phyloP scores from a whole-genome alignment of 2,113 vertebrate genomes.

The Rhabdornis inornatus region DNA sequence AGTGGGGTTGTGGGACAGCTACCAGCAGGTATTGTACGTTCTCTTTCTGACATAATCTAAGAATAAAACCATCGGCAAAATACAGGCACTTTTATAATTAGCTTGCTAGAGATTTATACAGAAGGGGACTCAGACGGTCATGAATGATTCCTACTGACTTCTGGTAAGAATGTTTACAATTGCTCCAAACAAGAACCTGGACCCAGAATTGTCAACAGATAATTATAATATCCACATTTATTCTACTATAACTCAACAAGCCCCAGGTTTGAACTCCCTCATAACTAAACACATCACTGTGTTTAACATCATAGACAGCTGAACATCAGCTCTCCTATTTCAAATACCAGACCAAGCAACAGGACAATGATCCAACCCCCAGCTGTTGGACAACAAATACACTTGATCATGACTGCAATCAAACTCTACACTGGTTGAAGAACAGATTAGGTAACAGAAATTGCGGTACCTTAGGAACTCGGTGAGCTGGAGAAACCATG shows the following conservation, averaged over 20 bases:
- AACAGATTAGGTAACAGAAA: constrained; percentile 60
- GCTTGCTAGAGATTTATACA: constrained; percentile 6
- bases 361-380: constrained; percentile 33
- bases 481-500: constrained; percentile 74
- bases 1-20: background rate
- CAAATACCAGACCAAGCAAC: constrained; percentile 51
- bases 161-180: background rate
- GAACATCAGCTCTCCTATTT: constrained; percentile 38
- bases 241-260: background rate
- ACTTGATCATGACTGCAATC: constrained; percentile 18
- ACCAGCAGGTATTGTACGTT: background rate
- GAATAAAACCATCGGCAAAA: constrained; percentile 13
- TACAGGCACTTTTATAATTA: background rate
- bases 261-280: constrained; percentile 1
- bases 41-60: background rate
- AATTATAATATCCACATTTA: background rate
- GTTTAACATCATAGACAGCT: constrained; percentile 8
- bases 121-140: constrained; percentile 3
- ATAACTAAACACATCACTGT: background rate
- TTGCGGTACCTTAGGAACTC: constrained; percentile 78
- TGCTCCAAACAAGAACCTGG: background rate
- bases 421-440: constrained; percentile 44
- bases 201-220: background rate
- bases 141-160: background rate
- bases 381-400: constrained; percentile 39